phyloP scores from a whole-genome alignment of 2,113 vertebrate species.

The Dicentrarchus labrax region DNA sequence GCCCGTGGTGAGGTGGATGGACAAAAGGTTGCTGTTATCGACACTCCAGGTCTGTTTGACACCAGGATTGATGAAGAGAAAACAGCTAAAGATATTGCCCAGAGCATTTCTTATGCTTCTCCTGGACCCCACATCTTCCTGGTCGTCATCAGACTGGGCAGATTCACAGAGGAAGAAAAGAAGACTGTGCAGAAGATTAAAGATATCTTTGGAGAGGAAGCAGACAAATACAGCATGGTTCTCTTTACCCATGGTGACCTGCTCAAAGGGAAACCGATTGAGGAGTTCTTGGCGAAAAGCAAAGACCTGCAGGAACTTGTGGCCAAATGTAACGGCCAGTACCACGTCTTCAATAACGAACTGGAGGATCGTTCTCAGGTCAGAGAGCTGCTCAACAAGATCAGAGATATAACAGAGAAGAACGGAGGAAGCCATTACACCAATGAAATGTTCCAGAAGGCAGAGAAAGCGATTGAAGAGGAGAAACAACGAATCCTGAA shows the following conservation, averaged over 20 bases:
- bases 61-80: neutral
- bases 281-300: too few species aligned
- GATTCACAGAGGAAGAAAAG: conserved; percentile 20
- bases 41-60: conserved; percentile 33
- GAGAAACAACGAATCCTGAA: neutral
- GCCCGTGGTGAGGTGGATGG: neutral
- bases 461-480: neutral
- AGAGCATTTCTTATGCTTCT: conserved; percentile 7
- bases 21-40: conserved; percentile 3
- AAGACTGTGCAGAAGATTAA: conserved; percentile 23
- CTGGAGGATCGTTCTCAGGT: neutral
- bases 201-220: conserved; percentile 8
- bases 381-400: neutral
- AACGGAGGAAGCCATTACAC: conserved; percentile 29
- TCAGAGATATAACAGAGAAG: neutral
- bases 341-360: neutral
- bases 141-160: conserved; percentile 17
- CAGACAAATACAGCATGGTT: conserved; percentile 34
- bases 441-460: conserved; percentile 15
- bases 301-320: too few species aligned
- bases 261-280: too few species aligned
- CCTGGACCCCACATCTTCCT: conserved; percentile 48
- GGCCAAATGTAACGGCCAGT: too few species aligned
- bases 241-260: conserved; percentile 22
- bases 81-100: neutral